Base-by-base conservation (phyloP, 2,888 invertebrate species). In the Saturnia japonica region DNA sequence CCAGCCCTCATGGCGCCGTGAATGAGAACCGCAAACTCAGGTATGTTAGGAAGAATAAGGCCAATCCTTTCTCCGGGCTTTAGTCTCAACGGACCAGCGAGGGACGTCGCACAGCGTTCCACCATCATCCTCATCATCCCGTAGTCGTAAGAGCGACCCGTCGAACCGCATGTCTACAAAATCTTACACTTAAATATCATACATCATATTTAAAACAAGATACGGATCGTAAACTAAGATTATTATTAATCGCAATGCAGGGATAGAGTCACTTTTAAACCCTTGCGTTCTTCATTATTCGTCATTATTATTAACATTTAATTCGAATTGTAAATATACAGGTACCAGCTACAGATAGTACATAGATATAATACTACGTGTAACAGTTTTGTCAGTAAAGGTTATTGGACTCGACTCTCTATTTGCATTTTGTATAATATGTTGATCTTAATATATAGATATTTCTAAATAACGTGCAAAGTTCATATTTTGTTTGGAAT, bases 1-100 rank as follows among this genome's bases (percentile, higher is more conserved):
- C 96, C 96, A 1, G 96, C 96, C 74, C 94, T 93, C 83, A 96
- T 91, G 64, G 96, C 95, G 4, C 96, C 96, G 77, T 95, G 95
- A 67, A 96, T 95, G n/a, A 95, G 91, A 40, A 96, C 94, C 14
- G 95, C 91, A 81, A 95, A 96, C 88, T 96, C 96, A 0, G 96
- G 96, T 70, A 96, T 93, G 84, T 97, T 96, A 9, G 96, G 96
- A 75, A 96, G 86, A 51, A 96, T 93, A 34, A 97, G 87, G 1
- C 96, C 96, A 2, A 96, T 85, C 25, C 95, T 94, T 69, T 96
- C 96, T 1, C 96, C 95, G 0, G 95, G 95, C 75, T 94, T 87
- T 75, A 96, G 86, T 12, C 94, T 94, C 72, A 96, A 86, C 68
- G 94, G 94, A 0, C 94, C 93, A 0, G 95, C 79, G 34, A 96